These are phyloP conservation scores for Holacanthus passer DNA, from an alignment of 2,113 vertebrate species.

Conservation along the genomic window DNA sequence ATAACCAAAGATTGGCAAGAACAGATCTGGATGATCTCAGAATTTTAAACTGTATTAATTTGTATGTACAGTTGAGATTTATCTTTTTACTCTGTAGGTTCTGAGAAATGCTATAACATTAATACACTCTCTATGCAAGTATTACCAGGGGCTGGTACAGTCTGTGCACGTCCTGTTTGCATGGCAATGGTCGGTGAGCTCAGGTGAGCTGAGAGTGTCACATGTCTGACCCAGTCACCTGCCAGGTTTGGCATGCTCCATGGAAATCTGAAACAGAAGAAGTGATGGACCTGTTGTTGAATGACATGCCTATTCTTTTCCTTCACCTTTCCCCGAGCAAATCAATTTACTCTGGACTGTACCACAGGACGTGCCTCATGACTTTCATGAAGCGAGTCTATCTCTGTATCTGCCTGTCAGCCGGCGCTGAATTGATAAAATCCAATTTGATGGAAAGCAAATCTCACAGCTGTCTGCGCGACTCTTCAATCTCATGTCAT, in stretches of 20 bases:
- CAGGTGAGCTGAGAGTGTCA: conserved; percentile 67
- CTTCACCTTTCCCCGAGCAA: conserved; percentile 51
- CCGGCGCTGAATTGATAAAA: conserved; percentile 16
- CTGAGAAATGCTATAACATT: background rate
- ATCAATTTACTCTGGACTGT: conserved; percentile 39
- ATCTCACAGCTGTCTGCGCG: background rate
- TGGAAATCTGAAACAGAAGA: conserved; percentile 59
- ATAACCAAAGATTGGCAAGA: background rate
- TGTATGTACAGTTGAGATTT: background rate
- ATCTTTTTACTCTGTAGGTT: background rate
- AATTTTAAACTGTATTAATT: background rate
- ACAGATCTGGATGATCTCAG: background rate
- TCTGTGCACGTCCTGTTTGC: conserved; percentile 44
- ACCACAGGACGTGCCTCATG: background rate
- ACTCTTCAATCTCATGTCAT: background rate
- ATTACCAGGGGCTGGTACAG: conserved; percentile 3
- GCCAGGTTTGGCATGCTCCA: conserved; percentile 42
- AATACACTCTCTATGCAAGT: background rate
- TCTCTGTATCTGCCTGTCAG: background rate
- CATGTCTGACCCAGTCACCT: conserved; percentile 62
- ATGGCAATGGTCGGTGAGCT: conserved; percentile 73
- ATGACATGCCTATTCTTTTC: conserved; percentile 31
- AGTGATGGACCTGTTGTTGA: conserved; percentile 53
- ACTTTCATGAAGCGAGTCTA: conserved; percentile 37
- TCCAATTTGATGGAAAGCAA: conserved; percentile 2